Percentiles rank a stretch among this genome's conserved stretches.
phyloP scores from a whole-genome alignment of 1,140 invertebrate species.

The Achatina immaculata region DNA sequence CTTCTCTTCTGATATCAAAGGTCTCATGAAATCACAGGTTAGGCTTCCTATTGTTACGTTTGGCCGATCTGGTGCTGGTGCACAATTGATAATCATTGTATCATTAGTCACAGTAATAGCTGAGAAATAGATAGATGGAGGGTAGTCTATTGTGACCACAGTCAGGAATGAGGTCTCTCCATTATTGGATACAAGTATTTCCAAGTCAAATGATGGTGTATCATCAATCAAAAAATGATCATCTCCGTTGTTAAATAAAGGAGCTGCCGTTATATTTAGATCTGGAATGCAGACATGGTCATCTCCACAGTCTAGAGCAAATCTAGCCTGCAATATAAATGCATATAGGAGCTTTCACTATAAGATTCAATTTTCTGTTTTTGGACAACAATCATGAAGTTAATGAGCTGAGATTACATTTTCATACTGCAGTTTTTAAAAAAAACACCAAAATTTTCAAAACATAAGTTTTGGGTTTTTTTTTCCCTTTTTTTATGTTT shows the following conservation, averaged over 20 bases:
- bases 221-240: slow-evolving; percentile 43
- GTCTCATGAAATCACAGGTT: slow-evolving; percentile 40
- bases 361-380: too few relatives aligned
- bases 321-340: slow-evolving; percentile 43
- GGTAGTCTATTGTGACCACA: slow-evolving; percentile 42
- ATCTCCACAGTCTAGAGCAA: slow-evolving; percentile 41
- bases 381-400: too few relatives aligned
- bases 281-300: slow-evolving; percentile 42
- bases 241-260: slow-evolving; percentile 24
- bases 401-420: too few relatives aligned
- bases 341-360: too few relatives aligned
- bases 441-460: too few relatives aligned
- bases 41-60: background rate
- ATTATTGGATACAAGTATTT: slow-evolving; percentile 40
- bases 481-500: too few relatives aligned
- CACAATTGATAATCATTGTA: slow-evolving; percentile 8
- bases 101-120: slow-evolving; percentile 1
- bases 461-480: too few relatives aligned
- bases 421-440: too few relatives aligned
- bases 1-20: slow-evolving; percentile 4
- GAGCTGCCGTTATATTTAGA: slow-evolving; percentile 27
- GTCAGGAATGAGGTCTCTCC: slow-evolving; percentile 47
- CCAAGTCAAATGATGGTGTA: slow-evolving; percentile 41
- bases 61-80: background rate
- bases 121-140: slow-evolving; percentile 37